Evolutionary conservation across 1,140 invertebrate species (phyloP).

Genomic region (Polypedilum pembai): DNA sequence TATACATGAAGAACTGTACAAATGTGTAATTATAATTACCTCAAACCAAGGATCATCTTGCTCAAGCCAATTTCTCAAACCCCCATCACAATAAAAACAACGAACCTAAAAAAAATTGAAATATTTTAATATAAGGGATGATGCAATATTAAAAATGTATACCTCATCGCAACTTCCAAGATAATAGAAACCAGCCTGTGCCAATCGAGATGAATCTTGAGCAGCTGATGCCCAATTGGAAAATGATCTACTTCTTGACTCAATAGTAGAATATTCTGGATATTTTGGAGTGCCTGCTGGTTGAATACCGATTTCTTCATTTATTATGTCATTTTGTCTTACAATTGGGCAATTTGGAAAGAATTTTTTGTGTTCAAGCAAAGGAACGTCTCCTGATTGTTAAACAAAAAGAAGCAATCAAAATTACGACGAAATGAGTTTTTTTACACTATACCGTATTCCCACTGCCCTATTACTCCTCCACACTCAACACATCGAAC

Average conservation of each 20-base stretch:
- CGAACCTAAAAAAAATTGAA: slow-evolving; percentile 56
- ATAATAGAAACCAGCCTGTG: slow-evolving; percentile 72
- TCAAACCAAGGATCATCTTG: slow-evolving; percentile 83
- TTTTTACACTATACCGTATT: slow-evolving; percentile 36
- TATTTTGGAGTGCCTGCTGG: slow-evolving; percentile 53
- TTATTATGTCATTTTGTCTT: slow-evolving; percentile 35
- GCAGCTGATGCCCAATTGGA: slow-evolving; percentile 53
- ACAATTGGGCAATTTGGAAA: slow-evolving; percentile 60
- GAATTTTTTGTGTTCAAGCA: slow-evolving; percentile 61
- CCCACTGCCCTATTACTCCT: slow-evolving; percentile 66
- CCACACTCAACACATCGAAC: slow-evolving; percentile 78
- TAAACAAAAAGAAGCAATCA: no score
- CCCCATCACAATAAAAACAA: slow-evolving; percentile 88
- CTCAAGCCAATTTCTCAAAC: slow-evolving; percentile 74
- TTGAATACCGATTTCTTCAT: slow-evolving; percentile 54
- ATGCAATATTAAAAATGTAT: background rate
- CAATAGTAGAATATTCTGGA: slow-evolving; percentile 53
- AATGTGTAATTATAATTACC: no score
- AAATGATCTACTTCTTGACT: slow-evolving; percentile 58
- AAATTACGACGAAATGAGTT: no score
- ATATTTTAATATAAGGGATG: slow-evolving; percentile 33
- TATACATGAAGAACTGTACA: no score
- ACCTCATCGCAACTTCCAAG: slow-evolving; percentile 46
- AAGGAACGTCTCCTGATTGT: slow-evolving; percentile 66
- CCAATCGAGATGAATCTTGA: slow-evolving; percentile 58